Evolutionary conservation across 1,140 invertebrate genomes (phyloP).

Genomic region (Tetragnatha versicolor): DNA sequence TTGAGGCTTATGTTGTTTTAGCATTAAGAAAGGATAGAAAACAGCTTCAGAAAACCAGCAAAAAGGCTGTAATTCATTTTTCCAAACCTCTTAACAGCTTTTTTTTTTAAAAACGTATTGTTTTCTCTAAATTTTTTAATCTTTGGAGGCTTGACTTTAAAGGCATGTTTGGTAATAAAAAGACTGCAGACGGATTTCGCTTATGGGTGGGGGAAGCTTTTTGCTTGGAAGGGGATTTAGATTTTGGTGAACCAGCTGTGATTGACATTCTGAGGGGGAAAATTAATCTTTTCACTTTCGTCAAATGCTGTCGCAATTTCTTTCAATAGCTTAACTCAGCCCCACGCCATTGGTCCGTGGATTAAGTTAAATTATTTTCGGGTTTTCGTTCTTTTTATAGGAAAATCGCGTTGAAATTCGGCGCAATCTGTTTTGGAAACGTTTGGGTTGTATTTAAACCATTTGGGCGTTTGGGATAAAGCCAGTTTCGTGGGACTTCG

Average conservation of each 20-base stretch:
- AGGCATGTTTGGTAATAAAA: neutral
- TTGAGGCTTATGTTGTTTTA: neutral
- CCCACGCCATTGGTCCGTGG: neutral
- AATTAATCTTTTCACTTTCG: slow-evolving; percentile 27
- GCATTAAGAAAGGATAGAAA: neutral
- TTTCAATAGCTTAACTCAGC: slow-evolving; percentile 16
- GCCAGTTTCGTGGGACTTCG: neutral
- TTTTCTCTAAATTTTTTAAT: neutral
- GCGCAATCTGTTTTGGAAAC: neutral
- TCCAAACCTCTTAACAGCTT: neutral
- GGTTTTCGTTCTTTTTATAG: slow-evolving; percentile 1
- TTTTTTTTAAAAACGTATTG: neutral
- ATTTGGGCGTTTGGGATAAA: neutral
- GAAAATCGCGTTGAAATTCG: neutral
- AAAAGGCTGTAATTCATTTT: neutral
- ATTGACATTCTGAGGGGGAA: neutral
- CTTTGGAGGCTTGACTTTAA: neutral
- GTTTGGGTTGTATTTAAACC: slow-evolving; percentile 17
- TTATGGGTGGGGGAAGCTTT: neutral
- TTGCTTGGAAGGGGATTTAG: neutral
- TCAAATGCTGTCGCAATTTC: slow-evolving; percentile 10
- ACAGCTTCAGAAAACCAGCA: too few species aligned
- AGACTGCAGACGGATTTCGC: neutral
- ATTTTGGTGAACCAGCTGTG: slow-evolving; percentile 13
- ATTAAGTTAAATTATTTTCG: slow-evolving; percentile 37